Base-by-base conservation (phyloP, 2,113 vertebrate genomes). In the Cromileptes altivelis region DNA sequence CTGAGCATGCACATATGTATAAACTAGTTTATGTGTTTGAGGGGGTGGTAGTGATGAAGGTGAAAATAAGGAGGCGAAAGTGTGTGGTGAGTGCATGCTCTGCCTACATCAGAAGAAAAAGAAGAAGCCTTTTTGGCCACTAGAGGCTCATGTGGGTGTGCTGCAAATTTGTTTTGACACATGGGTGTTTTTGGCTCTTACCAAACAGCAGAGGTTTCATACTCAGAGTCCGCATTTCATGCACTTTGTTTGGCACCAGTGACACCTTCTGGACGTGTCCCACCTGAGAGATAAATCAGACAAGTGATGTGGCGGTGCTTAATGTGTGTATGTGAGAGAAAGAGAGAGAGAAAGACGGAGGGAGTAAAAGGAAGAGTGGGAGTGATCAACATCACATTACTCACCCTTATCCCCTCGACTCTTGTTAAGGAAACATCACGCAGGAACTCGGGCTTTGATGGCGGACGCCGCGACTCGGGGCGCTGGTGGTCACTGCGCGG, bases 131-230 rank as follows among this genome's bases (percentile, higher is more conserved):
- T 25, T 60, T 67, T 71, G 62, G 53, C 62, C 85, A 50, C 72
- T 27, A 50, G 27, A 77, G 76, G 69, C 80, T 76, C 65, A 1
- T 52, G 47, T 15, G 30, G 10, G 4, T 58, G 27, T 6, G 42
- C 30, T 70, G 52, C 14, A 80, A 12, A 62, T 71, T 49, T 60
- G 23, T 82, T 64, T 53, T 56, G 27, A 25, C 57, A 69, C 53
- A 68, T 11, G 47, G 15, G 12, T 68, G 60, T 21, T 37, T 57
- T 19, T 33, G 18, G 12, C 49, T 61, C 96, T 97, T 94, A 99
- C 98, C 98, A 83, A 99, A 99, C 68, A 99, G 96, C 56, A 98
- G 95, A 7, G 98, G 98, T 89, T 99, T 99, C 87, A 99, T 89
- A 94, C 98, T 99, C 78, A 99, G 95, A 42, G 98, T 99, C 86